Evolutionary conservation across 1,140 invertebrate genomes (phyloP).

Genomic region (Drosophila suzukii): DNA sequence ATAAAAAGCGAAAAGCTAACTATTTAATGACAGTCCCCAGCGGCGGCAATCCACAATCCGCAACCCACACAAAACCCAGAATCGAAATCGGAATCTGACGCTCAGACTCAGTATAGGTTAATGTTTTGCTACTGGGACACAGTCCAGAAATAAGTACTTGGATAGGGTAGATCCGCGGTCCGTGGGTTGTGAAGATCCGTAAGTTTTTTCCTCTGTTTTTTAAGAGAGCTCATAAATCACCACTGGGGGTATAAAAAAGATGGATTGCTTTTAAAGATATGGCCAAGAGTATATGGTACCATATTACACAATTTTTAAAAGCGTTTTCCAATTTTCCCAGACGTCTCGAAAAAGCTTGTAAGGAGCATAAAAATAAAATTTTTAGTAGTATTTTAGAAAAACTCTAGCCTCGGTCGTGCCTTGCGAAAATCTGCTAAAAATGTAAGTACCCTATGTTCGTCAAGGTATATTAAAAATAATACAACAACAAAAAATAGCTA

Average conservation of each 20-base stretch:
- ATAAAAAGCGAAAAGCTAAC: constrained; percentile 40
- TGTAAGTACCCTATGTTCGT: constrained; percentile 7
- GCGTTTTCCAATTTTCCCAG: no score
- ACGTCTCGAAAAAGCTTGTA: no score
- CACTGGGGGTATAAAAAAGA: no score
- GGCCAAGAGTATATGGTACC: no score
- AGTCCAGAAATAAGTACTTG: constrained; percentile 36
- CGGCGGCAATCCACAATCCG: background rate
- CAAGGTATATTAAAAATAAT: constrained; percentile 18
- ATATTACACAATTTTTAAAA: no score
- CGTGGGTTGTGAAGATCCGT: background rate
- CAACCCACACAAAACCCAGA: constrained; percentile 25
- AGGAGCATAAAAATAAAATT: no score
- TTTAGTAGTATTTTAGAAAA: no score
- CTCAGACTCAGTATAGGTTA: constrained; percentile 59
- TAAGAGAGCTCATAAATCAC: no score
- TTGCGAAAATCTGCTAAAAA: constrained; percentile 1
- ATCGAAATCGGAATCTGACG: constrained; percentile 34
- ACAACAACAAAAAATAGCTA: constrained; percentile 16
- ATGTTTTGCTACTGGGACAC: constrained; percentile 66
- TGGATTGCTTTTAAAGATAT: no score
- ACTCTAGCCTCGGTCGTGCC: background rate
- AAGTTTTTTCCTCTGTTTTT: background rate
- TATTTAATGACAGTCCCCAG: constrained; percentile 58
- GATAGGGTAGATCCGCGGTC: constrained; percentile 1